Evolutionary conservation across 2,888 invertebrate species (phyloP), one percentile per base, ranked within the genome.

Genomic region (Schizotus pectinicornis): DNA sequence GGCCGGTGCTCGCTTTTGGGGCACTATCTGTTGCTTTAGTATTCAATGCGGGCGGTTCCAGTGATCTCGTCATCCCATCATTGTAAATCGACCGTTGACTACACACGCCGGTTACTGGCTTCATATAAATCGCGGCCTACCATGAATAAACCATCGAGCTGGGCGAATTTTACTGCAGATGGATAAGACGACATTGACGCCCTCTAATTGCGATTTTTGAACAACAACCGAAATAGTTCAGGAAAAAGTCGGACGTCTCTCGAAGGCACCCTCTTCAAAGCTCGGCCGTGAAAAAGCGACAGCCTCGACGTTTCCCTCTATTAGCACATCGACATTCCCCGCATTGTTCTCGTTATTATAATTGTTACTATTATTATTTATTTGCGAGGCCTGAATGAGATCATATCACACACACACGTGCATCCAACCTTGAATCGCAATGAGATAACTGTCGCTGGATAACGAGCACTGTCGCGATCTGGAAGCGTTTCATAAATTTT

Each of bases 81-180:
- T 68, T 64, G 65, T 67, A 67, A 69, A 72, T 67, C 69, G 69
- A 64, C 67, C 65, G 67, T 67, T 68, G 65, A 69, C 65, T 65
- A 64, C 60, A 67, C 65, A 61, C 48, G 58, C 47, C 63, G 66
- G 61, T 64, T 54, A 53, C 61, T 22, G 52, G 62, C 61, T 65
- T 65, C 64, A 63, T 65, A 65, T 62, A 63, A 63, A 62, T 64
- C 68, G 68, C 64, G 68, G 67, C 63, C 43, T 55, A 46, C 61
- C 57, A 67, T 65, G 59, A 53, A 59, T 63, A 64, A 67, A 65
- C 53, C 56, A 56, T 51, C 42, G 13, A 37, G 42, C 36, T 37
- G 36, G 49, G 42, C 49, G 33, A 57, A 47, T 57, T 57, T 57
- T 57, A 57, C 57, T 30, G 41, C 47, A 57, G 52, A 57, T 52